phyloP scores from a whole-genome alignment of 1,140 invertebrate genomes.

The Diuraphis noxia region DNA sequence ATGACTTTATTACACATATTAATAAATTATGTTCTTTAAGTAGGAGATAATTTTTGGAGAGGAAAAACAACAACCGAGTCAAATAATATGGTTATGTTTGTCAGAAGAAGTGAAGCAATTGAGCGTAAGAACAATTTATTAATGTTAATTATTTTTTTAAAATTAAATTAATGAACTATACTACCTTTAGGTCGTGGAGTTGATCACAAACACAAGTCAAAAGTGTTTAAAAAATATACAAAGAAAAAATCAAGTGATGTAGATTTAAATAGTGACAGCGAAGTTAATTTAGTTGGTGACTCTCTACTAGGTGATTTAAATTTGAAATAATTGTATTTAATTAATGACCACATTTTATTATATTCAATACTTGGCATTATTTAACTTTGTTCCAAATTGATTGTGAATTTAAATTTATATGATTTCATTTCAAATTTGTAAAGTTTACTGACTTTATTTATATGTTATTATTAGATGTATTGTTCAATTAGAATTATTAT shows the following conservation, averaged over 20 bases:
- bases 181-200: neutral
- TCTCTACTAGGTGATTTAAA: neutral
- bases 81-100: neutral
- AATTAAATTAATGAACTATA: neutral
- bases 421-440: neutral
- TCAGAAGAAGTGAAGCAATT: neutral
- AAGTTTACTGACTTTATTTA: neutral
- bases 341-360: neutral
- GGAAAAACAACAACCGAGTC: neutral
- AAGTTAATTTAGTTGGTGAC: neutral
- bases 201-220: neutral
- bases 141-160: neutral
- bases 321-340: neutral
- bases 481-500: neutral
- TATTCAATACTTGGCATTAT: neutral
- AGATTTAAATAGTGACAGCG: neutral
- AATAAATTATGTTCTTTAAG: neutral
- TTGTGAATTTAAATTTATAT: conserved; percentile 3
- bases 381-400: neutral
- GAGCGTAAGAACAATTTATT: neutral
- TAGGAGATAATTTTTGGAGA: neutral
- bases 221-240: neutral
- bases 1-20: neutral
- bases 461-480: neutral
- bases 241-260: neutral